These are phyloP conservation scores for Eupithecia exiguata DNA, from an alignment of 2,888 invertebrate species.

Conservation along the genomic window DNA sequence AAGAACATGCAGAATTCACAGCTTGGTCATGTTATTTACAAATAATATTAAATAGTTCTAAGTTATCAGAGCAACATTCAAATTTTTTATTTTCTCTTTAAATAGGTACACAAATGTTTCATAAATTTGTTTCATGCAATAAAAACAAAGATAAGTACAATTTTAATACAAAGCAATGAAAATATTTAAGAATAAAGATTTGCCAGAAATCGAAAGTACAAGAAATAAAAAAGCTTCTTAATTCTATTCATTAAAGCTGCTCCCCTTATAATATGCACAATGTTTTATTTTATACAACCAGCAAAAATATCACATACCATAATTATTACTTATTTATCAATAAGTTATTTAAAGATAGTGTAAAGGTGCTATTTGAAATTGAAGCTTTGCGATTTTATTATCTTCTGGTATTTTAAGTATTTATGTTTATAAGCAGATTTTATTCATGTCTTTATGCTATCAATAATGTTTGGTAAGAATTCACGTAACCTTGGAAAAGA, in stretches of 20 bases:
- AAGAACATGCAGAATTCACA: constrained; percentile 36
- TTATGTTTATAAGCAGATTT: not conserved
- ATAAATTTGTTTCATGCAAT: not conserved
- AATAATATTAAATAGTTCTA: constrained; percentile 1
- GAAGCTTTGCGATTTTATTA: constrained; percentile 20
- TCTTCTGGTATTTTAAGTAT: constrained; percentile 8
- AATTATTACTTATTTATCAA: constrained; percentile 37
- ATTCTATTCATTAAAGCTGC: constrained; percentile 69
- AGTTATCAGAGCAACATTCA: not conserved
- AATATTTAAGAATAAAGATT: not conserved
- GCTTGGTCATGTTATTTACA: constrained; percentile 36
- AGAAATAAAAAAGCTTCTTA: constrained; percentile 52
- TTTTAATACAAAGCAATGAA: not conserved
- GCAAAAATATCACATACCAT: constrained; percentile 73
- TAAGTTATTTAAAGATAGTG: constrained; percentile 29
- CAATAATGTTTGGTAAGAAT: not conserved
- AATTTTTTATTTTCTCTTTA: not conserved
- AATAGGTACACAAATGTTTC: not conserved
- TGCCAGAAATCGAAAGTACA: constrained; percentile 28
- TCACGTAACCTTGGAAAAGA: not conserved
- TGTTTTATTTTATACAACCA: constrained; percentile 66
- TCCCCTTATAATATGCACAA: constrained; percentile 65
- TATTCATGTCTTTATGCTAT: not conserved
- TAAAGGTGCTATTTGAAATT: constrained; percentile 30
- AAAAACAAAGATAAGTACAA: not conserved